These are phyloP conservation scores for Apocheima hispidaria DNA, from an alignment of 2,888 invertebrate species.

Conservation along the genomic window DNA sequence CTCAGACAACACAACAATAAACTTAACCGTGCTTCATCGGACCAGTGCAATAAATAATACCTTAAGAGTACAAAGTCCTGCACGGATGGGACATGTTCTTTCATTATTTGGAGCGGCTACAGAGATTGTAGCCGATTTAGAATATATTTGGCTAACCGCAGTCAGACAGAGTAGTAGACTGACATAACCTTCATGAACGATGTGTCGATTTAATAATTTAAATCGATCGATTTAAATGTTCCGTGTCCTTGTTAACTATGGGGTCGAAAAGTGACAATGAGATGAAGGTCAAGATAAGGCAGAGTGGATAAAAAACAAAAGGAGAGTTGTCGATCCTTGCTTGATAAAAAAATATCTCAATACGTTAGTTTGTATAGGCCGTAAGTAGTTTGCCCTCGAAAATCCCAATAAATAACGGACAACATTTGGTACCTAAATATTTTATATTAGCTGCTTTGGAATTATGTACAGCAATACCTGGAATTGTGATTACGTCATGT, in stretches of 20 bases:
- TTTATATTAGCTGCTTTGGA: too few relatives aligned
- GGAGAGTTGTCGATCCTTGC: too few relatives aligned
- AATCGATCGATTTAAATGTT: background rate
- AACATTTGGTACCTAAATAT: too few relatives aligned
- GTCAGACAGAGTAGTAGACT: too few relatives aligned
- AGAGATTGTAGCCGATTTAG: background rate
- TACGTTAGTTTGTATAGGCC: too few relatives aligned
- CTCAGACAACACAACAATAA: background rate
- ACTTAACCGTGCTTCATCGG: background rate
- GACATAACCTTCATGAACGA: constrained; percentile 11
- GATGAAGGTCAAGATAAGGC: constrained; percentile 8
- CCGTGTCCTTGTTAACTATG: constrained; percentile 1
- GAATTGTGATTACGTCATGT: too few relatives aligned
- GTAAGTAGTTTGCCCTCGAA: too few relatives aligned
- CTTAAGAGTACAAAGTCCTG: too few relatives aligned
- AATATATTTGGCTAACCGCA: constrained; percentile 9
- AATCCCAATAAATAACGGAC: too few relatives aligned
- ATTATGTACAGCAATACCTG: too few relatives aligned
- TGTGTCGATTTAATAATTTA: background rate
- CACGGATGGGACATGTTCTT: background rate
- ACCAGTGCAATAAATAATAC: background rate
- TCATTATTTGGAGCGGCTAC: background rate
- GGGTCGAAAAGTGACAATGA: background rate
- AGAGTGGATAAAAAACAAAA: too few relatives aligned
- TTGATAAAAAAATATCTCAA: too few relatives aligned